Conservation (phyloP, 1,140 invertebrate species). For the Potamilus streckersoni region DNA sequence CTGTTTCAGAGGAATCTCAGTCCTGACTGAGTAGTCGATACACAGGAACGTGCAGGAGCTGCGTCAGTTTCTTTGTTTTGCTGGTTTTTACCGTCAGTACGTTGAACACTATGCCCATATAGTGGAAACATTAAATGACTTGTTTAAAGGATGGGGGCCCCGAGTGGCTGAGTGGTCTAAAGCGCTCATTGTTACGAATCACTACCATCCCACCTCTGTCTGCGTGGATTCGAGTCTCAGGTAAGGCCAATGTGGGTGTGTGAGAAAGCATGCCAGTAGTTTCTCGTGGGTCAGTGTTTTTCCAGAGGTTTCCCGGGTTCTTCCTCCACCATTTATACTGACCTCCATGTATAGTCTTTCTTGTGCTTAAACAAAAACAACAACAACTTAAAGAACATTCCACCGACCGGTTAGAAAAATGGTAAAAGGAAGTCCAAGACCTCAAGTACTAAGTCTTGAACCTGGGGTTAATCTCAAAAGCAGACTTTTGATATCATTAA, state of each 20-base stretch:
- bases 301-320: too few species aligned
- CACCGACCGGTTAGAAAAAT: not conserved
- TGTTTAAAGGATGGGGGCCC: slow-evolving; percentile 8
- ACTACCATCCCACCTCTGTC: too few species aligned
- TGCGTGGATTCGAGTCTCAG: too few species aligned
- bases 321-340: too few species aligned
- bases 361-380: not conserved
- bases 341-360: too few species aligned
- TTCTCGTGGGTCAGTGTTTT: too few species aligned
- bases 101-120: slow-evolving; percentile 10
- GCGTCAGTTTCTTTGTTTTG: slow-evolving; percentile 8
- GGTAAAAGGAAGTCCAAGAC: not conserved
- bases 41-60: slow-evolving; percentile 44
- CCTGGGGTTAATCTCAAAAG: slow-evolving; percentile 9
- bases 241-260: too few species aligned
- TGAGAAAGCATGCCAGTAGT: too few species aligned
- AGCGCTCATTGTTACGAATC: too few species aligned
- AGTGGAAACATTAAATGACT: slow-evolving; percentile 11
- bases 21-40: slow-evolving; percentile 46
- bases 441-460: slow-evolving; percentile 1
- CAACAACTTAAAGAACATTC: not conserved
- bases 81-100: slow-evolving; percentile 14
- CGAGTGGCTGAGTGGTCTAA: not conserved
- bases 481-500: not conserved
- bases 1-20: slow-evolving; percentile 50